A percentile compares a stretch with the other conserved stretches of the same genome.
These are phyloP conservation scores for Brachionus asplanchnoidis DNA, from an alignment of 1,140 invertebrate species.

Conservation along the genomic window DNA sequence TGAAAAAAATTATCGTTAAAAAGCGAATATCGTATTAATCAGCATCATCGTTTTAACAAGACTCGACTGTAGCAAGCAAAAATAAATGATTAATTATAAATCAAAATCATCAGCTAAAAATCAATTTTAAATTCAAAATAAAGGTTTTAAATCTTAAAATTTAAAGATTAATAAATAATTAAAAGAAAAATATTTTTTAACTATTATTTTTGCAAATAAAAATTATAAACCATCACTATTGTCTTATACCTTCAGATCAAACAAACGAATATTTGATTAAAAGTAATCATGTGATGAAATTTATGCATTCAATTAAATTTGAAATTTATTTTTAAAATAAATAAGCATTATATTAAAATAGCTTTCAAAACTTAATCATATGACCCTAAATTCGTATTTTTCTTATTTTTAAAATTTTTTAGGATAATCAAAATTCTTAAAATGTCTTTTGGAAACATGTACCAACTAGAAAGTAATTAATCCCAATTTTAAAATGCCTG, in stretches of 20 bases:
- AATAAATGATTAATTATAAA: too few species aligned
- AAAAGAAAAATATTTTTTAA: too few species aligned
- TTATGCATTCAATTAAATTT: not conserved
- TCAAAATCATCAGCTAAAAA: too few species aligned
- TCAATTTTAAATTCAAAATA: too few species aligned
- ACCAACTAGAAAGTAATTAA: constrained; percentile 38
- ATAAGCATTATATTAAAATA: not conserved
- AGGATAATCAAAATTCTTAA: not conserved
- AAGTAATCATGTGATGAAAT: constrained; percentile 19
- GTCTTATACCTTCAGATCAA: not conserved
- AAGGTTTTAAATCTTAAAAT: too few species aligned
- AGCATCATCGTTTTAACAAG: too few species aligned
- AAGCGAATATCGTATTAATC: too few species aligned
- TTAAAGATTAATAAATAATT: too few species aligned
- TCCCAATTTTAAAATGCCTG: not conserved
- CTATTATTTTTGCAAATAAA: not conserved
- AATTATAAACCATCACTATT: not conserved
- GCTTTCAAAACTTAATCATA: not conserved
- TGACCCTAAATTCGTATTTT: not conserved
- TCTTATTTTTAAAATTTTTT: not conserved
- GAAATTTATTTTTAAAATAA: not conserved
- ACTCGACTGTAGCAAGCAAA: too few species aligned
- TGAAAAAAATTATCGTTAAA: too few species aligned
- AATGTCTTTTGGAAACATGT: constrained; percentile 30
- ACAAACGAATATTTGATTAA: not conserved